A percentile compares a stretch with the other conserved stretches of the same genome.
phyloP scores from a whole-genome alignment of 2,888 invertebrate species.

The Julus scandinavius region DNA sequence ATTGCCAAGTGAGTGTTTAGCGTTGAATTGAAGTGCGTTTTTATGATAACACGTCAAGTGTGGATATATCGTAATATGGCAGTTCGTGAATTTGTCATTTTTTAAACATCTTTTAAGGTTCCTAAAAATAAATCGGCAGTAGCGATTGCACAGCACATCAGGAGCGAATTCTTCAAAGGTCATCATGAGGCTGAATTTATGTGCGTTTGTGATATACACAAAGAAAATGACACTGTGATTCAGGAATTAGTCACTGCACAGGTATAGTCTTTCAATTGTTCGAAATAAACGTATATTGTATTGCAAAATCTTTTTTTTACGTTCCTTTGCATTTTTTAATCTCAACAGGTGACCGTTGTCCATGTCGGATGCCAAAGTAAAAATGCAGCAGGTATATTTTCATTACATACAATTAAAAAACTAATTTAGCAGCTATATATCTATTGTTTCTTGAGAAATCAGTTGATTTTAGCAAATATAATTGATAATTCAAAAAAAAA shows the following conservation, averaged over 20 bases:
- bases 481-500: no score
- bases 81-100: no score
- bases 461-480: no score
- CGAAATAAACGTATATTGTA: no score
- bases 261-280: constrained; percentile 67
- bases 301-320: no score
- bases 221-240: constrained; percentile 79
- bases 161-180: constrained; percentile 79
- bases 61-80: background rate
- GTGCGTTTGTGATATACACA: constrained; percentile 88
- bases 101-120: constrained; percentile 69
- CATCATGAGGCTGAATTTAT: constrained; percentile 87
- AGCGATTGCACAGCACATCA: constrained; percentile 77
- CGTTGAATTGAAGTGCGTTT: background rate
- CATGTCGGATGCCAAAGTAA: constrained; percentile 87
- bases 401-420: no score
- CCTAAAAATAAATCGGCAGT: constrained; percentile 84
- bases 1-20: constrained; percentile 75
- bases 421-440: no score
- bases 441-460: no score
- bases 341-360: constrained; percentile 80
- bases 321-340: no score
- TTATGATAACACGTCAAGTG: background rate
- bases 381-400: constrained; percentile 72
- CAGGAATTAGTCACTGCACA: constrained; percentile 86